A percentile compares a stretch with the other conserved stretches of the same genome.
These are phyloP conservation scores for Bufo bufo DNA, from an alignment of 2,113 vertebrate genomes.

Conservation along the genomic window DNA sequence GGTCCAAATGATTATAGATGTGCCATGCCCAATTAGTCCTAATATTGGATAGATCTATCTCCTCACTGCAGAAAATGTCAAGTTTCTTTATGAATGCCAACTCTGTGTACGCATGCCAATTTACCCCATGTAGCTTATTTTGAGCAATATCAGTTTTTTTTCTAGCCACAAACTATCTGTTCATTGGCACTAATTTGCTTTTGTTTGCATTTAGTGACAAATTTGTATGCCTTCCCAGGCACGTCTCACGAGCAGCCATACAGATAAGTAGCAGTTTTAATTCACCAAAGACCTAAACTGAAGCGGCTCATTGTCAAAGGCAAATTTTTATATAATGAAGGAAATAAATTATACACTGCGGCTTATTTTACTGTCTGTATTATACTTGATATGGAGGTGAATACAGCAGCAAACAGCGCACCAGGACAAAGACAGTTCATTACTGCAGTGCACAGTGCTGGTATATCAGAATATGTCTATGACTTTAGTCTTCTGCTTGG, in stretches of 20 bases:
- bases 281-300: constrained; percentile 31
- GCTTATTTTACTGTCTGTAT: constrained; percentile 27
- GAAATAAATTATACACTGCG: constrained; percentile 28
- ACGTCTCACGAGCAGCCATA: not conserved
- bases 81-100: constrained; percentile 18
- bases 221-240: not conserved
- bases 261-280: constrained; percentile 23
- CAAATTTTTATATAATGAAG: constrained; percentile 28
- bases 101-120: not conserved
- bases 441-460: not conserved
- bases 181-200: constrained; percentile 29
- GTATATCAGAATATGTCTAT: not conserved
- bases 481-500: not conserved
- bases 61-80: constrained; percentile 4
- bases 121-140: constrained; percentile 30
- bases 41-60: constrained; percentile 5
- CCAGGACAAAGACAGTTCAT: constrained; percentile 4
- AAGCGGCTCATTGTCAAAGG: constrained; percentile 10
- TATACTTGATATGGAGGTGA: constrained; percentile 1
- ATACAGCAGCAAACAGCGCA: not conserved
- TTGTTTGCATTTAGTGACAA: constrained; percentile 25
- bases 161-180: constrained; percentile 11
- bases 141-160: constrained; percentile 16
- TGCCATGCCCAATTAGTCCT: constrained; percentile 13
- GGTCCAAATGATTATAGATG: not conserved